These are phyloP conservation scores for Poeciliopsis gracilis DNA, from an alignment of 2,797 vertebrate genomes.

Conservation along the genomic window DNA sequence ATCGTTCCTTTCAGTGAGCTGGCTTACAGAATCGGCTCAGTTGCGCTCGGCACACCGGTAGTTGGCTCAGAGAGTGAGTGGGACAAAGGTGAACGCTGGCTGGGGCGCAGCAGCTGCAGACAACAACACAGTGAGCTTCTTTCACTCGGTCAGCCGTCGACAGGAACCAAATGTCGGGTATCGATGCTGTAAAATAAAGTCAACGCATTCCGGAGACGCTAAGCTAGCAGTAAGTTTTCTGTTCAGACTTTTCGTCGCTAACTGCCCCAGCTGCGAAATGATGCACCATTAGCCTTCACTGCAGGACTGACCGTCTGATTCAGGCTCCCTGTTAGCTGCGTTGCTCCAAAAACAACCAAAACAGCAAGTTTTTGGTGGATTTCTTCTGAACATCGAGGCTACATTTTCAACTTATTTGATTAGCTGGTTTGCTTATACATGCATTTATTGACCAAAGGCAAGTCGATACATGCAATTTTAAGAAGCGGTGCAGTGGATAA, in stretches of 20 bases:
- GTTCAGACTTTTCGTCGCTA: background rate
- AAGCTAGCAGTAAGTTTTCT: conserved; percentile 15
- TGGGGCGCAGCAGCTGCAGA: background rate
- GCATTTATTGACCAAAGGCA: background rate
- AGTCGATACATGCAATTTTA: background rate
- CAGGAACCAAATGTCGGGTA: background rate
- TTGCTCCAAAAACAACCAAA: background rate
- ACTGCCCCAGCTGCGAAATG: background rate
- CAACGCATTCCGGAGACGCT: conserved; percentile 25
- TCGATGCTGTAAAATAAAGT: background rate
- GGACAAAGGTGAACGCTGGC: conserved; percentile 56
- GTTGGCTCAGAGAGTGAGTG: conserved; percentile 10
- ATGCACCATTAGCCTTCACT: conserved; percentile 11
- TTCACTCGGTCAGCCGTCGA: background rate
- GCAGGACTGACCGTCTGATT: background rate
- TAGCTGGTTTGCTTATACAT: background rate
- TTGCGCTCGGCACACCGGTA: conserved; percentile 10
- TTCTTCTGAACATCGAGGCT: background rate
- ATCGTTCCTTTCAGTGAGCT: background rate
- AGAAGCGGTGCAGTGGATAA: background rate
- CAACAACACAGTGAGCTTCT: background rate
- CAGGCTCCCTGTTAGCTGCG: background rate
- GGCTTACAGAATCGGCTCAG: background rate
- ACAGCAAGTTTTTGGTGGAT: background rate
- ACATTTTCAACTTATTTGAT: background rate